These are phyloP conservation scores for Hydrophis major DNA, from an alignment of 2,797 vertebrate species.

Conservation along the genomic window DNA sequence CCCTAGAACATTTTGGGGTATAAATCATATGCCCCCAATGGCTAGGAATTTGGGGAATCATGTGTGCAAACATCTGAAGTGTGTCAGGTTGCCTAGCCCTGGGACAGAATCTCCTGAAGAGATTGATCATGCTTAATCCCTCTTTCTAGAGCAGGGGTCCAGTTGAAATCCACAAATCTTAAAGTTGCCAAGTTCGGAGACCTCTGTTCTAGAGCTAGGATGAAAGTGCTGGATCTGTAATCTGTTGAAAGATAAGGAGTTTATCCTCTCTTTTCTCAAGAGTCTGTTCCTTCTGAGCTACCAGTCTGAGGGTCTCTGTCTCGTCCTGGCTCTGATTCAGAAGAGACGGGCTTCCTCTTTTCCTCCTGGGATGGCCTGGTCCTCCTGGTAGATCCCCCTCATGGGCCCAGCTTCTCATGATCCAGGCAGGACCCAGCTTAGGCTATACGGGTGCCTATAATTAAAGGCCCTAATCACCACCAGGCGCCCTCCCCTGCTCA, in stretches of 20 bases:
- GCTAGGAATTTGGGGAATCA: not conserved
- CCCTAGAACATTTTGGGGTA: not conserved
- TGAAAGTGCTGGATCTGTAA: not conserved
- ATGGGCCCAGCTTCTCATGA: not conserved
- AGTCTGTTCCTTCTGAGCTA: not conserved
- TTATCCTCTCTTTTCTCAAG: not conserved
- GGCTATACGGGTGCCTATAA: constrained; percentile 2
- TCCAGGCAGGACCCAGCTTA: not conserved
- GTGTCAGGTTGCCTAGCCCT: not conserved
- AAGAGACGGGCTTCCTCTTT: not conserved
- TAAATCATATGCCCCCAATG: not conserved
- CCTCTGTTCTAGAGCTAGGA: not conserved
- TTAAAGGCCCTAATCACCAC: constrained; percentile 43
- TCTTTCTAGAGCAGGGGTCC: not conserved
- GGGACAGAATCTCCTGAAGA: not conserved
- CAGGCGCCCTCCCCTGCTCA: constrained; percentile 29
- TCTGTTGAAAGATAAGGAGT: no score
- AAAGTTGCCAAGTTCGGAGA: no score
- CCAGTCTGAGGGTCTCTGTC: not conserved
- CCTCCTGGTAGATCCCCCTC: not conserved
- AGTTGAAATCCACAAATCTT: no score
- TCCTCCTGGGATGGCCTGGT: constrained; percentile 26
- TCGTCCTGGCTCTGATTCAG: not conserved
- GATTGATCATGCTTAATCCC: not conserved
- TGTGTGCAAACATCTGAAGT: not conserved